Evolutionary conservation across 2,113 vertebrate species (phyloP).

Genomic region (Gila orcuttii): DNA sequence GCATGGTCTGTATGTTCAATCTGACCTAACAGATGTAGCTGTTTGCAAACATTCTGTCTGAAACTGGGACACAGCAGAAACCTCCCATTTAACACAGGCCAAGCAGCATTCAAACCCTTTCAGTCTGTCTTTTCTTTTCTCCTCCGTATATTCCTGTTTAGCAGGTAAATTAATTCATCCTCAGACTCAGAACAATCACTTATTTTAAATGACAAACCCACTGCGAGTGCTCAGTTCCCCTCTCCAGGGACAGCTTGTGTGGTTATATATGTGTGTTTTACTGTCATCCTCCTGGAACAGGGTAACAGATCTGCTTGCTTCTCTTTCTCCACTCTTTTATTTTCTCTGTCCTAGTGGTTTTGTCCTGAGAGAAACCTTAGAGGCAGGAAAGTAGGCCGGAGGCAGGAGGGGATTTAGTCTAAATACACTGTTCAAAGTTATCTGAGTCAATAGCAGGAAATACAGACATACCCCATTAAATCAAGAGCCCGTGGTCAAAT

Average conservation of each 20-base stretch:
- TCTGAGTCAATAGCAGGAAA: background rate
- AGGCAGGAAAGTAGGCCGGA: conserved; percentile 47
- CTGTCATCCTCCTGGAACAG: conserved; percentile 36
- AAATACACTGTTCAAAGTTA: conserved; percentile 4
- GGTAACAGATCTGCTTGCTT: conserved; percentile 35
- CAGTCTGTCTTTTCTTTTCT: conserved; percentile 38
- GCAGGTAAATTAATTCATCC: conserved; percentile 74
- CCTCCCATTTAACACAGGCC: conserved; percentile 57
- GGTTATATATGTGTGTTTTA: conserved; percentile 43
- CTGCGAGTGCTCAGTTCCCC: conserved; percentile 31
- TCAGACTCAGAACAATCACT: conserved; percentile 72
- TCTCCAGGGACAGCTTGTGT: conserved; percentile 46
- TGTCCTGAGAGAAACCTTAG: conserved; percentile 37
- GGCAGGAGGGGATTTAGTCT: conserved; percentile 29
- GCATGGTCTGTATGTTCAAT: conserved; percentile 14
- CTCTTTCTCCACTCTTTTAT: conserved; percentile 28
- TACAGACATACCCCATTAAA: background rate
- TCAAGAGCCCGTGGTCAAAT: background rate
- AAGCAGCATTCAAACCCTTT: conserved; percentile 51
- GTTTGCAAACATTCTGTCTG: conserved; percentile 57
- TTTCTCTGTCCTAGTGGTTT: conserved; percentile 36
- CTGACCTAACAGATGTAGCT: conserved; percentile 30
- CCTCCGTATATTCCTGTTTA: conserved; percentile 72
- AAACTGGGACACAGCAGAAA: conserved; percentile 71
- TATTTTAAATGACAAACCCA: conserved; percentile 67